These are phyloP conservation scores for Callipepla californica DNA, from an alignment of 2,113 vertebrate genomes.

Conservation along the genomic window DNA sequence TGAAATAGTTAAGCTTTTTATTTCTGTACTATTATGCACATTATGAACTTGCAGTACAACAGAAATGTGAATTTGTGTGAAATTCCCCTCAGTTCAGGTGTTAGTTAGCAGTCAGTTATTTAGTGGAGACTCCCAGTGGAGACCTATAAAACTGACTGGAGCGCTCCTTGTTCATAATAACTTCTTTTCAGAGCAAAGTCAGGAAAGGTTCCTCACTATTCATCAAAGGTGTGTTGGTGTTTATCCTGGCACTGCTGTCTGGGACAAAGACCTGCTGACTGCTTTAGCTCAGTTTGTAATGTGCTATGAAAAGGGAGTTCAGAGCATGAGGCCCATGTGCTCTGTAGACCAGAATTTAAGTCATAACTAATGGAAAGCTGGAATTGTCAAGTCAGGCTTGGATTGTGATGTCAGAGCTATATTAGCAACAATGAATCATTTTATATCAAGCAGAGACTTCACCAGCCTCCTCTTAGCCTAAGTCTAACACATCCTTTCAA, in stretches of 20 bases:
- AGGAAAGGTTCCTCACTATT: constrained; percentile 17
- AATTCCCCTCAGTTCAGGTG: not conserved
- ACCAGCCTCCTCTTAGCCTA: not conserved
- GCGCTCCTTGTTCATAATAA: not conserved
- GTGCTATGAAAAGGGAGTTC: constrained; percentile 16
- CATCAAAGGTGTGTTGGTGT: constrained; percentile 32
- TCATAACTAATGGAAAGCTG: not conserved
- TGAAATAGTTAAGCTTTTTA: not conserved
- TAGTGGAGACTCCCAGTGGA: not conserved
- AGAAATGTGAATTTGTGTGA: not conserved
- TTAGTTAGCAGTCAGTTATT: not conserved
- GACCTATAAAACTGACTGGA: constrained; percentile 17
- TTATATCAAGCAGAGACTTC: not conserved
- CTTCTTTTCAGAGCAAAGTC: constrained; percentile 30
- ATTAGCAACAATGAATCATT: not conserved
- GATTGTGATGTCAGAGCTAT: not conserved
- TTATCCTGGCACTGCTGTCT: constrained; percentile 41
- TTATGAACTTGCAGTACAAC: not conserved
- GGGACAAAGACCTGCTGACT: not conserved
- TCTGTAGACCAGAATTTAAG: not conserved
- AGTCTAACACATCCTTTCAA: not conserved
- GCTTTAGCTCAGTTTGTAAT: not conserved
- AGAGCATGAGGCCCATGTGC: not conserved
- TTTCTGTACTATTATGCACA: not conserved
- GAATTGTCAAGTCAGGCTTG: not conserved